A percentile compares a stretch with the other conserved stretches of the same genome.
These are phyloP conservation scores for Sesia bembeciformis DNA, from an alignment of 2,888 invertebrate genomes.

Conservation along the genomic window DNA sequence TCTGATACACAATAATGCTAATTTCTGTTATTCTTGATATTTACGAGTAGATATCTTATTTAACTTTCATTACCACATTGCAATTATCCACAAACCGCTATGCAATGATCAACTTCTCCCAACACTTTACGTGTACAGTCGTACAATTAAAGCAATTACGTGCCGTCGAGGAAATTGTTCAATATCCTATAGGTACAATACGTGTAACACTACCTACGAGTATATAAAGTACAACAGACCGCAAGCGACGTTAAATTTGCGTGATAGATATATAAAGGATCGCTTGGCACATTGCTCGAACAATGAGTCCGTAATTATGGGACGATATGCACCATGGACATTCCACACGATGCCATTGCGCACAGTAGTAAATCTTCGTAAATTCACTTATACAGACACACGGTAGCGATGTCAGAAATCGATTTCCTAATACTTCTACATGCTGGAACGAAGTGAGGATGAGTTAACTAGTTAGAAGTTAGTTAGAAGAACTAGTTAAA, in stretches of 20 bases:
- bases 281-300: not conserved
- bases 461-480: too few relatives aligned
- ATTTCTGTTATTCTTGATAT: too few relatives aligned
- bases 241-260: slow-evolving; percentile 15
- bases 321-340: not conserved
- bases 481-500: too few relatives aligned
- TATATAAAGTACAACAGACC: slow-evolving; percentile 1
- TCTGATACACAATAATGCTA: too few relatives aligned
- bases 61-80: not conserved
- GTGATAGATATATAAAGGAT: slow-evolving; percentile 11
- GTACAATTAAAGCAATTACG: slow-evolving; percentile 31
- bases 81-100: not conserved
- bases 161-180: slow-evolving; percentile 38
- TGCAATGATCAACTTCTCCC: not conserved
- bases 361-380: too few relatives aligned
- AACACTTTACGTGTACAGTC: not conserved
- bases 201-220: not conserved
- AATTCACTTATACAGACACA: too few relatives aligned
- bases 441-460: too few relatives aligned
- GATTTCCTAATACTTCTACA: too few relatives aligned
- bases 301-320: slow-evolving; percentile 3
- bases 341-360: not conserved
- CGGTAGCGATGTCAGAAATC: too few relatives aligned
- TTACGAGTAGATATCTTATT: not conserved
- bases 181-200: slow-evolving; percentile 29